phyloP scores from a whole-genome alignment of 2,113 vertebrate species.

The Calidris pygmaea region DNA sequence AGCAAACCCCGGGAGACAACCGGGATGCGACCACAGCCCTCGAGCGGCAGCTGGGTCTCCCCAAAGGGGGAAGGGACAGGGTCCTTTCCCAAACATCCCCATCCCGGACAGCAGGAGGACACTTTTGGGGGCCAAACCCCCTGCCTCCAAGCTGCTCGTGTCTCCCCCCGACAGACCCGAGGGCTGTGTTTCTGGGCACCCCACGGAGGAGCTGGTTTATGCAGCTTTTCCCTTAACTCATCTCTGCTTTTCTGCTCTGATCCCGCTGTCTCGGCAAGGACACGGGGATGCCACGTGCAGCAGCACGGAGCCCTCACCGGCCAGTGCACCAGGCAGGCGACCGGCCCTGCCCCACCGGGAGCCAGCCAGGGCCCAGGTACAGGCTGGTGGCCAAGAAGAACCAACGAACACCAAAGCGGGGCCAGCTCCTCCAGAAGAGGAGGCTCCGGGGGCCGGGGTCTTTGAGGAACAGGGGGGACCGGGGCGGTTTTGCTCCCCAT shows the following conservation, averaged over 20 bases:
- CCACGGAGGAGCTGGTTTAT: not conserved
- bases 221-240: not conserved
- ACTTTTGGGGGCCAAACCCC: not conserved
- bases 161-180: not conserved
- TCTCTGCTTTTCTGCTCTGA: not conserved
- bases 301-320: rapidly evolving
- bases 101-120: rapidly evolving
- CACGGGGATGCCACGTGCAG: not conserved
- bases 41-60: rapidly evolving
- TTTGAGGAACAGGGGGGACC: not conserved
- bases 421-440: not conserved
- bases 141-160: not conserved
- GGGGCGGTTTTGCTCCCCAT: not conserved
- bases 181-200: not conserved
- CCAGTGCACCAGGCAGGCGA: rapidly evolving
- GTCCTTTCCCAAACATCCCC: not conserved
- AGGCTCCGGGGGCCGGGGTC: rapidly evolving
- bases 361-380: rapidly evolving
- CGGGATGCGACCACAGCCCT: not conserved
- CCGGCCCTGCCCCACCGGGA: rapidly evolving
- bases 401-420: rapidly evolving
- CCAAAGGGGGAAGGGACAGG: rapidly evolving
- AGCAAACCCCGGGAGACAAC: not conserved
- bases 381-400: not conserved
- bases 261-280: not conserved